These are phyloP conservation scores for Amblyjoppa fuscipennis DNA, from an alignment of 2,888 invertebrate genomes.

Conservation along the genomic window DNA sequence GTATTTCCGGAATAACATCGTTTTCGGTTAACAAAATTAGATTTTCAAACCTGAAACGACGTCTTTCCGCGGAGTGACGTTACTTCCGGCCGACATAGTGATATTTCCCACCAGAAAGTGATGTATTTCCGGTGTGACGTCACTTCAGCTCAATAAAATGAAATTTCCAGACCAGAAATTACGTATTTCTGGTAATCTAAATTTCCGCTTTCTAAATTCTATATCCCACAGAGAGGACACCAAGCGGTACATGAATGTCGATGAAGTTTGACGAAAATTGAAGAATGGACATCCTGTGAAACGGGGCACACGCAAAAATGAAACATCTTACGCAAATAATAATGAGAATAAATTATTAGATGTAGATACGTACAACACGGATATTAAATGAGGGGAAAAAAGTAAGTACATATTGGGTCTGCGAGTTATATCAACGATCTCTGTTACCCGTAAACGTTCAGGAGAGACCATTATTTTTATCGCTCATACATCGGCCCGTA, in stretches of 20 bases:
- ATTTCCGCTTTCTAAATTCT: no score
- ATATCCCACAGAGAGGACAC: no score
- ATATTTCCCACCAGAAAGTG: no score
- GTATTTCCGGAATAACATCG: no score
- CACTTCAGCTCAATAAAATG: no score
- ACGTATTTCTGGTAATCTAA: no score
- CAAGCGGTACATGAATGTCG: neutral
- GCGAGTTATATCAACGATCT: slow-evolving; percentile 25
- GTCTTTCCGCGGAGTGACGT: no score
- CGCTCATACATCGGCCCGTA: slow-evolving; percentile 47
- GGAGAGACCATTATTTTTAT: slow-evolving; percentile 64
- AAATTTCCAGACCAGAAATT: no score
- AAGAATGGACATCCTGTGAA: neutral
- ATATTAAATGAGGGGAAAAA: slow-evolving; percentile 9
- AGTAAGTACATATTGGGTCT: neutral
- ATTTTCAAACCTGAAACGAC: no score
- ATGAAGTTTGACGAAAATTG: neutral
- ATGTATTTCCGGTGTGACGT: no score
- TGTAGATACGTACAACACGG: neutral
- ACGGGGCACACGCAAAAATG: neutral
- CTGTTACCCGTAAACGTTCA: slow-evolving; percentile 5
- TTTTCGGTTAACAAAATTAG: no score
- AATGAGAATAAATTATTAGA: slow-evolving; percentile 18
- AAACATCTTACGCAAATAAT: slow-evolving; percentile 20
- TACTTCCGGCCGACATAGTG: no score